phyloP scores from a whole-genome alignment of 2,888 invertebrate species.

The Tenodera sinensis region DNA sequence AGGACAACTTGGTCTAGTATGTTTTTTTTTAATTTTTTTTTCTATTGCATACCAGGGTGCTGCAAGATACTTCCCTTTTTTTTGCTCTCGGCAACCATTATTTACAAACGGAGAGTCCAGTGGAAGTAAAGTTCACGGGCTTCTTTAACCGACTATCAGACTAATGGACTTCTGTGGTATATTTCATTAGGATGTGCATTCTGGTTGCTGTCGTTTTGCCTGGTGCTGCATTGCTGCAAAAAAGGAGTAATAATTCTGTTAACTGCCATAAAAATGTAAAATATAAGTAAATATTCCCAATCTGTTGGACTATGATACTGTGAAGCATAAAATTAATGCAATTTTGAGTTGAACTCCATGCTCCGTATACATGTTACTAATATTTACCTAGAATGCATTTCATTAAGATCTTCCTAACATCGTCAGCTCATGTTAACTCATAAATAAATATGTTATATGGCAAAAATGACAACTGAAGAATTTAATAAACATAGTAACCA shows the following conservation, averaged over 20 bases:
- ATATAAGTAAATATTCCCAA: too few relatives aligned
- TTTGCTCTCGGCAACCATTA: constrained; percentile 5
- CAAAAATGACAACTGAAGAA: too few relatives aligned
- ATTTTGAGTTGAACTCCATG: too few relatives aligned
- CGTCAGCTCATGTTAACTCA: too few relatives aligned
- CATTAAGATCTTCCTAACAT: too few relatives aligned
- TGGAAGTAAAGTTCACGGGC: neutral
- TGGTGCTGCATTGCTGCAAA: constrained; percentile 73
- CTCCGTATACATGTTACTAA: too few relatives aligned
- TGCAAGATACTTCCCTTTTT: neutral
- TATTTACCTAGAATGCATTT: too few relatives aligned
- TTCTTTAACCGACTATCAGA: constrained; percentile 53
- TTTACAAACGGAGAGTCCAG: constrained; percentile 16
- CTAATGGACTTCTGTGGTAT: constrained; percentile 53
- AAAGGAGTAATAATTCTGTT: constrained; percentile 36
- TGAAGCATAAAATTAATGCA: too few relatives aligned
- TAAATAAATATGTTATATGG: too few relatives aligned
- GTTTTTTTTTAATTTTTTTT: neutral
- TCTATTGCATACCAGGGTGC: neutral
- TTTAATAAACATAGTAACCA: too few relatives aligned
- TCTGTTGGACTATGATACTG: too few relatives aligned
- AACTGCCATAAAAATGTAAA: neutral
- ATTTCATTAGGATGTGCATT: constrained; percentile 81
- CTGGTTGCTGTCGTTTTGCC: constrained; percentile 77
- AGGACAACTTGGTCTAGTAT: neutral